Percentiles rank a stretch among this genome's conserved stretches.
Evolutionary conservation across 2,888 invertebrate genomes (phyloP).

Genomic region (Campopleginae sp.): DNA sequence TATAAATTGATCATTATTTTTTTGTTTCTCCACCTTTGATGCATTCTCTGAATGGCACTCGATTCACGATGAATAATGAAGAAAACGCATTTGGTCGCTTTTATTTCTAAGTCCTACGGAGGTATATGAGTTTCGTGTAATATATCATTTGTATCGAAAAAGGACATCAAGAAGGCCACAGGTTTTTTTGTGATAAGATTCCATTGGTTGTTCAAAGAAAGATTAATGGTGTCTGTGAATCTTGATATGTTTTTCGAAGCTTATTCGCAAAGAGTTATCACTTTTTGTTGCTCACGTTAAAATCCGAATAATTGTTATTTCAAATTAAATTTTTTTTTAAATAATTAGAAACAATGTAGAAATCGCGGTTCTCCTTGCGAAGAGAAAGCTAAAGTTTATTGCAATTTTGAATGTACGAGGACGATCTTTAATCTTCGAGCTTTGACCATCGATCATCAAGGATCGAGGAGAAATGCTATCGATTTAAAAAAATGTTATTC

Average conservation of each 20-base stretch:
- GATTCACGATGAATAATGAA: slow-evolving; percentile 31
- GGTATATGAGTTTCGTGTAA: slow-evolving; percentile 38
- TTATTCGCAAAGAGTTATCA: neutral
- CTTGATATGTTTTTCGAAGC: slow-evolving; percentile 40
- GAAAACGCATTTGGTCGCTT: slow-evolving; percentile 2
- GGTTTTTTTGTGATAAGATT: slow-evolving; percentile 46
- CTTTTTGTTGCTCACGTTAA: neutral
- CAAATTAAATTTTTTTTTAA: neutral
- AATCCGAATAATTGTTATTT: slow-evolving; percentile 9
- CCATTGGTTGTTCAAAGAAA: neutral
- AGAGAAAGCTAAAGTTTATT: neutral
- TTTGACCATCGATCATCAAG: slow-evolving; percentile 59
- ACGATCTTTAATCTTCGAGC: slow-evolving; percentile 58
- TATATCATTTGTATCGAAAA: slow-evolving; percentile 38
- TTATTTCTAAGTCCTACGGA: slow-evolving; percentile 29
- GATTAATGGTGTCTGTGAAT: slow-evolving; percentile 23
- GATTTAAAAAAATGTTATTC: neutral
- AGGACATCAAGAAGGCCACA: slow-evolving; percentile 58
- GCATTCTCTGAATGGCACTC: neutral
- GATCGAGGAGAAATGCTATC: slow-evolving; percentile 13
- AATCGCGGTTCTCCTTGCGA: slow-evolving; percentile 1
- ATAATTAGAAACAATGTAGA: neutral
- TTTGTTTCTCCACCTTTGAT: neutral
- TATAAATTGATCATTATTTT: neutral
- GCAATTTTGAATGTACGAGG: slow-evolving; percentile 53